Base-by-base conservation (phyloP, 2,888 invertebrate species). In the Lysandra bellargus region DNA sequence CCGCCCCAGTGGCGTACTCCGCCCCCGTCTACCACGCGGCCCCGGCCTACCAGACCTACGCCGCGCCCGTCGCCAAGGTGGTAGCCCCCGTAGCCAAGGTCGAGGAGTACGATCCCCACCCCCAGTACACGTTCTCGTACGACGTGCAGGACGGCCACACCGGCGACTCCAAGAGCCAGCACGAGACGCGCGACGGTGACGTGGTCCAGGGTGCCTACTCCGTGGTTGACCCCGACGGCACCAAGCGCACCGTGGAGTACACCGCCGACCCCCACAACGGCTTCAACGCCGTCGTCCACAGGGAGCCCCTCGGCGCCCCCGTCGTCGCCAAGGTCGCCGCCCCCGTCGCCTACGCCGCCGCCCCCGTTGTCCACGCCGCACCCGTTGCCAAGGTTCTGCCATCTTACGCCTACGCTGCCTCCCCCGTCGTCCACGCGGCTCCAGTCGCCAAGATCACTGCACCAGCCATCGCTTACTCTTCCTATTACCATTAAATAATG, bases 241-340 rank as follows among this genome's bases (percentile, higher is more conserved):
- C 93, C 86, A 93, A 91, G 86, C 94, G 95, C 83, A 95, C 92
- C 79, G 95, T 95, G 2, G 95, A 95, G 77, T 93, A 93, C 89
- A 91, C 91, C 82, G 92, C 93, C 75, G 92, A 93, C 83, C 87
- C 87, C 53, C 88, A 93, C 91, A 90, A 95, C 88, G 87, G 95
- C 37, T 95, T 95, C 90, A 95, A 95, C 88, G 95, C 95, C 40
- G 95, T 95, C 75, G 95, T 95, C 4, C 93, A 89, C 87, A 92
- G 89, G 83, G 94, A 95, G 80, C 87, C 90, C 78, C 84, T 90
- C 82, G 90, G 77, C 77, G 86, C 87, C 87, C 78, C 87, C 74
- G 85, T 88, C 57, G 83, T 89, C 80, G 90, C 89, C 12, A 92
- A 93, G 82, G 88, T 90, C 79, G 44, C 87, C 81, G 82, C 87